Percentiles rank a stretch among this genome's conserved stretches.
phyloP scores from a whole-genome alignment of 64 coral and sea anemone species.

The Actinia equina region DNA sequence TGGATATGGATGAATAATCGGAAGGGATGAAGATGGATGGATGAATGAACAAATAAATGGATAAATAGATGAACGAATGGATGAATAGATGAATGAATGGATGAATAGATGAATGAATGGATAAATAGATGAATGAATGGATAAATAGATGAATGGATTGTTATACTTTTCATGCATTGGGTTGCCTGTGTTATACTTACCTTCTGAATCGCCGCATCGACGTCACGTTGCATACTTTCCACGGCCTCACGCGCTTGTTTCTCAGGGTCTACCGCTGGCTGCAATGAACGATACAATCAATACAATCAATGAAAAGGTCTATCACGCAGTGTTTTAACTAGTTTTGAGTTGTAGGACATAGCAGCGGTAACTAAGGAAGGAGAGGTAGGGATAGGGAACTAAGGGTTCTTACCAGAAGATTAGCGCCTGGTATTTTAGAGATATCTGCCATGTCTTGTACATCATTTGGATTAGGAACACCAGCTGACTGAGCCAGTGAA shows the following conservation, averaged over 20 bases:
- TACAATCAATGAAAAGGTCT: no score
- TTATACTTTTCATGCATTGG: not conserved
- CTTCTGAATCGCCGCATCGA: conserved; percentile 65
- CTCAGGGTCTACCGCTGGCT: conserved; percentile 50
- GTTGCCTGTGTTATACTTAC: conserved; percentile 22
- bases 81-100: no score
- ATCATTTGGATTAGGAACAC: not conserved
- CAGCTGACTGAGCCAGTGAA: not conserved
- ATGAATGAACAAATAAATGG: no score
- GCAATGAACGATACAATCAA: not conserved
- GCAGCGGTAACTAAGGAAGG: no score
- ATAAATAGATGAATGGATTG: no score
- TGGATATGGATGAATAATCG: no score
- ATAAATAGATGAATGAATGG: no score
- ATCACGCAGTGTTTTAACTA: no score
- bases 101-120: no score
- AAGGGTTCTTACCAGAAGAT: conserved; percentile 35
- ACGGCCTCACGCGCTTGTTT: conserved; percentile 51
- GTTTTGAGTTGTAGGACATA: no score
- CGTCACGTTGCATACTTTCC: conserved; percentile 58
- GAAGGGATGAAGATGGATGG: no score
- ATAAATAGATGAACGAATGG: no score
- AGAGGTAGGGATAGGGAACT: not conserved
- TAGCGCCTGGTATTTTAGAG: conserved; percentile 13
- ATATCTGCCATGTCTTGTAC: not conserved